Evolutionary conservation across 2,888 invertebrate species (phyloP).

Genomic region (Ptilodon capucinus): DNA sequence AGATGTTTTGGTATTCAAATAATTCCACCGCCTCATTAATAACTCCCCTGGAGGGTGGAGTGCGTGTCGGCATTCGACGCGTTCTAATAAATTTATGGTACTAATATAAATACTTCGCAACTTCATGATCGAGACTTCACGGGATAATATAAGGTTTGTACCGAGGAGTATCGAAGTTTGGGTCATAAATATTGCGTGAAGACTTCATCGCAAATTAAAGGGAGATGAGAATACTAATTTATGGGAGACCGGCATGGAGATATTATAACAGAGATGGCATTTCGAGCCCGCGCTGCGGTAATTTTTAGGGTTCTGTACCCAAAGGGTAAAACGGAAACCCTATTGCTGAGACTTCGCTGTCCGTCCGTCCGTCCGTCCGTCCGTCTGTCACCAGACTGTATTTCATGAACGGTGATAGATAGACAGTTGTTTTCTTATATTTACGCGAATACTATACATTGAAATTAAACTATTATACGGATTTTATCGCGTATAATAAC

Average conservation of each 20-base stretch:
- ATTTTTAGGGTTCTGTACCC: too few species aligned
- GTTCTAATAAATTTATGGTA: conserved; percentile 74
- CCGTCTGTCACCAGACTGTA: too few species aligned
- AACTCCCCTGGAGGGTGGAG: conserved; percentile 50
- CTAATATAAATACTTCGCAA: conserved; percentile 72
- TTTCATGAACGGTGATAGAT: too few species aligned
- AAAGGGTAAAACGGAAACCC: too few species aligned
- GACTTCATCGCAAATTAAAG: conserved; percentile 27
- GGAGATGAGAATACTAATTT: conserved; percentile 17
- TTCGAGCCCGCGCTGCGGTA: too few species aligned
- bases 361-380: too few species aligned
- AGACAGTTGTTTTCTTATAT: too few species aligned
- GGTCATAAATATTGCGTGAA: conserved; percentile 21
- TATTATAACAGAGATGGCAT: too few species aligned
- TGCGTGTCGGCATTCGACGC: conserved; percentile 56
- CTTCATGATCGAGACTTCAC: conserved; percentile 53
- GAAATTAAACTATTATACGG: too few species aligned
- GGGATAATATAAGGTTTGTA: conserved; percentile 11
- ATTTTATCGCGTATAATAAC: too few species aligned
- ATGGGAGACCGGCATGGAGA: conserved; percentile 1
- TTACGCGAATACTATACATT: too few species aligned
- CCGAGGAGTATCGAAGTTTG: conserved; percentile 20
- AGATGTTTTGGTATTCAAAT: conserved; percentile 60
- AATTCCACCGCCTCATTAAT: conserved; percentile 56
- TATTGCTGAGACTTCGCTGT: too few species aligned